phyloP scores from a whole-genome alignment of 2,113 vertebrate genomes.

The Brachyistius frenatus region DNA sequence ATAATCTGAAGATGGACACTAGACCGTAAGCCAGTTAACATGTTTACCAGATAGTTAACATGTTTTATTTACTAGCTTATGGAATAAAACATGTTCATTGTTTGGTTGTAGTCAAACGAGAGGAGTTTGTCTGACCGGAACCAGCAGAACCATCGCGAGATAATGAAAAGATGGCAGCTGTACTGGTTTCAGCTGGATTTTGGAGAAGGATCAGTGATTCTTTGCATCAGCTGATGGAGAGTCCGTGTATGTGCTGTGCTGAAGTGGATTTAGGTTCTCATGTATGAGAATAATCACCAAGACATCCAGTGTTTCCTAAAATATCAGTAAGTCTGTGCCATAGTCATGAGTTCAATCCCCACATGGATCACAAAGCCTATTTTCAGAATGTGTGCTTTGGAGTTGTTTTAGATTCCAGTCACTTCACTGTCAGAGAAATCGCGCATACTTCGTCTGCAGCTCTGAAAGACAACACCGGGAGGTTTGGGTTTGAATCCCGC shows the following conservation, averaged over 20 bases:
- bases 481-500: conserved; percentile 51
- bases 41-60: too few relatives aligned
- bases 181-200: conserved; percentile 7
- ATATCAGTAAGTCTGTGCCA: conserved; percentile 40
- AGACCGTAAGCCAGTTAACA: too few relatives aligned
- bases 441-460: not conserved
- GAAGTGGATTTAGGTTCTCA: conserved; percentile 16
- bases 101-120: too few relatives aligned
- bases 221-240: not conserved
- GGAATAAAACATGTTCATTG: too few relatives aligned
- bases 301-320: conserved; percentile 35
- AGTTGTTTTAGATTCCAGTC: conserved; percentile 34
- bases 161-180: not conserved
- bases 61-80: too few relatives aligned
- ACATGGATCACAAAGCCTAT: conserved; percentile 47
- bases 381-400: conserved; percentile 30
- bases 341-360: conserved; percentile 41
- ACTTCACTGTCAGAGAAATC: conserved; percentile 31
- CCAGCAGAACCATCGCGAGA: not conserved
- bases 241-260: not conserved
- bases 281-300: conserved; percentile 24
- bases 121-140: not conserved
- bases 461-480: conserved; percentile 44
- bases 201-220: not conserved
- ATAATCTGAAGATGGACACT: too few relatives aligned